Base-by-base conservation (phyloP, 92 coral and sea anemone genomes). In the Paragorgia papillata region DNA sequence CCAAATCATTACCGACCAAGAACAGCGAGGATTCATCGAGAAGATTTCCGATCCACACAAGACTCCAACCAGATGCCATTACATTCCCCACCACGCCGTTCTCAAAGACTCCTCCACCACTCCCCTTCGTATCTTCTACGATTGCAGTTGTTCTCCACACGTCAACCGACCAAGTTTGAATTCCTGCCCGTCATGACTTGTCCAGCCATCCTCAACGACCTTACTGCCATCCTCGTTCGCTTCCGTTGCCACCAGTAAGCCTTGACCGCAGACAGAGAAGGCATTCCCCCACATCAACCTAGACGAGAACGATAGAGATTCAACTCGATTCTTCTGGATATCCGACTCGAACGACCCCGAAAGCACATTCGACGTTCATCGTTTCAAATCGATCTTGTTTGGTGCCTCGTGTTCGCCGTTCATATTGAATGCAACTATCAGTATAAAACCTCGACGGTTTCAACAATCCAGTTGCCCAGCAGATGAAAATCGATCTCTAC, bases 391-490 rank as follows among this genome's bases (percentile, higher is more conserved):
- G 15, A 65, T 81, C 69, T 71, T 85, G 34, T 85, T 81, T 53
- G 83, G 86, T 28, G 60, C 86, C 0, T 48, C 67, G 4, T 81
- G 89, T 31, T 81, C 89, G 27, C 89, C 86, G 0, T 85, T 85
- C 33, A 85, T 81, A 44, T 57, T 80, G 28, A 81, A 74, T 75
- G 86, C 82, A 12, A 82, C 85, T 43, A 44, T 74, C 31, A 27
- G 53, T 28, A 53, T n/a, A 62, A 39, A 84, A 84, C 54, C 78
- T 85, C 58, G 55, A 58, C 31, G 15, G 77, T 10, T n/a, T 61
- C 60, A 34, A 64, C 79, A 9, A 65, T 34, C 82, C 83, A 27
- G 74, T 80, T 26, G 77, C 82, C 7, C n/a, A 61, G 67, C 70
- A 82, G 44, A 86, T 75, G 83, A 76, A 53, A 66, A 62, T 54